A percentile compares a stretch with the other conserved stretches of the same genome.
Conservation (phyloP, 2,797 vertebrate genomes). For the Sebastes hubbsi region DNA sequence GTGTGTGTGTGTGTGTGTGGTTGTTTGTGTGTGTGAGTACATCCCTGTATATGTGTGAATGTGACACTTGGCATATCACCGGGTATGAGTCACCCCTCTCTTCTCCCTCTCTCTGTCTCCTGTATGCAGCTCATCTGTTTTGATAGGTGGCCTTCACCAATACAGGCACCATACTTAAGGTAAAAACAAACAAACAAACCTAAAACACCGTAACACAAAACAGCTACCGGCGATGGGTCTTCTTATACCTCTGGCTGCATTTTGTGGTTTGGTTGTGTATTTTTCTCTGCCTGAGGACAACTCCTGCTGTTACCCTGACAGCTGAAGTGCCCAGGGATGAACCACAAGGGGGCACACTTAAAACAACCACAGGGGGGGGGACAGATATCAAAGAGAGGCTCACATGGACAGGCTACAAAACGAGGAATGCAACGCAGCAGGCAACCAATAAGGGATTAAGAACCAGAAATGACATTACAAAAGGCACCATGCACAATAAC, state of each 20-base stretch:
- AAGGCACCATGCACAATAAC: not conserved
- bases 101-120: conserved; percentile 25
- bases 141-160: conserved; percentile 50
- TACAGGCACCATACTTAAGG: conserved; percentile 8
- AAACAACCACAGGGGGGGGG: conserved; percentile 13
- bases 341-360: conserved; percentile 3
- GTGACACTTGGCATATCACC: conserved; percentile 60
- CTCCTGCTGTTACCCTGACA: not conserved
- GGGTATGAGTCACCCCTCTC: conserved; percentile 63
- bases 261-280: not conserved
- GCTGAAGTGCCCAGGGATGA: not conserved
- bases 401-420: not conserved
- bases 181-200: not conserved
- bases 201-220: not conserved
- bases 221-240: not conserved
- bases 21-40: conserved; percentile 30
- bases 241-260: not conserved
- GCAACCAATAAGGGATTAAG: not conserved
- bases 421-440: not conserved
- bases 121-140: conserved; percentile 46
- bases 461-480: not conserved
- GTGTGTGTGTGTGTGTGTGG: not conserved
- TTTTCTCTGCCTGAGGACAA: not conserved
- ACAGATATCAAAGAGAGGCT: conserved; percentile 3
- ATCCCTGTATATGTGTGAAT: conserved; percentile 47